Conservation (phyloP, 2,797 vertebrate genomes). For the Parambassis ranga region DNA sequence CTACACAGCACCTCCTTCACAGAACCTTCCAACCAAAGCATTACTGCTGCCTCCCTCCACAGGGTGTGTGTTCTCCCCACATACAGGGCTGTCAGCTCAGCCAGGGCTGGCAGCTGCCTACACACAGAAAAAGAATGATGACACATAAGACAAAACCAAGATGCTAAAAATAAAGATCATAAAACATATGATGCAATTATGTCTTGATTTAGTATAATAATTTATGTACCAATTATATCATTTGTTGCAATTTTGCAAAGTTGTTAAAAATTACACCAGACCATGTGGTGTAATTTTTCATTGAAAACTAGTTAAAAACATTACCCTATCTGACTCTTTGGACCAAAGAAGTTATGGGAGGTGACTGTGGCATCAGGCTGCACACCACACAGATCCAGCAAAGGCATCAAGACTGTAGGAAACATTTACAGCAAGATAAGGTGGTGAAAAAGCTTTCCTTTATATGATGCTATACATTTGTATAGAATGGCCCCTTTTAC, state of each 20-base stretch:
- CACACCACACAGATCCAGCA: slow-evolving; percentile 90
- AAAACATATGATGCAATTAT: too few species aligned
- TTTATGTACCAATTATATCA: too few species aligned
- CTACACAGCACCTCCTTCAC: slow-evolving; percentile 83
- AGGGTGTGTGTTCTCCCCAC: slow-evolving; percentile 86
- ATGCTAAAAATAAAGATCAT: background rate
- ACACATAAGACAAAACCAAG: background rate
- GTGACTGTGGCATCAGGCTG: slow-evolving; percentile 87
- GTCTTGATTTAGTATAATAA: too few species aligned
- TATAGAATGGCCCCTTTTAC: too few species aligned
- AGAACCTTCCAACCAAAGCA: slow-evolving; percentile 92
- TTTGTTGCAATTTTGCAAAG: background rate
- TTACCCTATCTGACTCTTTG: slow-evolving; percentile 89
- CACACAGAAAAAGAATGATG: background rate
- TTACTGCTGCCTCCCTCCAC: slow-evolving; percentile 89
- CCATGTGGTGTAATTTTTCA: too few species aligned
- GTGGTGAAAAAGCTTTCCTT: too few species aligned
- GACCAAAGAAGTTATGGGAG: slow-evolving; percentile 90
- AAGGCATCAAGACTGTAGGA: slow-evolving; percentile 86
- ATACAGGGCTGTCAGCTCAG: slow-evolving; percentile 88
- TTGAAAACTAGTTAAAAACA: too few species aligned
- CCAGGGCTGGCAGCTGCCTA: slow-evolving; percentile 89
- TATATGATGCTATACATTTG: too few species aligned
- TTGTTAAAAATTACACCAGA: too few species aligned
- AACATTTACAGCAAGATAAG: background rate